phyloP scores from a whole-genome alignment of 1,140 invertebrate genomes.

The Drosophila suzukii region DNA sequence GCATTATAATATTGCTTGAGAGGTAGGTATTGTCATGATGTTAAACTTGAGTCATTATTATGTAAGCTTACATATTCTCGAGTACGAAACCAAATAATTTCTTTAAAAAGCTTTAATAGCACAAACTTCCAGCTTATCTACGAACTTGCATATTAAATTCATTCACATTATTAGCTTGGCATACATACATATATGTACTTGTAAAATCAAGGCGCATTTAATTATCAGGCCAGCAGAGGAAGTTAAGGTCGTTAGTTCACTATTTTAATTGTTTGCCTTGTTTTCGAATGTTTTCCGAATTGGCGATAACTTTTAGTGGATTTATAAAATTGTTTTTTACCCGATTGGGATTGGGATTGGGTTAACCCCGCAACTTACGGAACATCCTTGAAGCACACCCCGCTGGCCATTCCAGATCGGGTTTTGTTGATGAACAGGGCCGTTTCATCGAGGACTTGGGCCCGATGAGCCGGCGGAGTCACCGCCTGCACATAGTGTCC shows the following conservation, averaged over 20 bases:
- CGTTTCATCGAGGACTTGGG: slow-evolving; percentile 62
- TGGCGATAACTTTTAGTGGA: slow-evolving; percentile 27
- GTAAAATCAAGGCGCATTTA: slow-evolving; percentile 52
- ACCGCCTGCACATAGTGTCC: slow-evolving; percentile 61
- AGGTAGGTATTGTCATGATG: no score
- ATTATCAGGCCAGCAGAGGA: slow-evolving; percentile 73
- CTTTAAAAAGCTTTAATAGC: background rate
- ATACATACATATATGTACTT: slow-evolving; percentile 32
- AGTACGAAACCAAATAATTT: background rate
- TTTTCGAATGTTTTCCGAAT: slow-evolving; percentile 45
- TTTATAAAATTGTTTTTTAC: slow-evolving; percentile 12
- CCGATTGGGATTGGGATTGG: slow-evolving; percentile 1
- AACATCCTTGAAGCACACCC: slow-evolving; percentile 86
- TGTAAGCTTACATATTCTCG: background rate
- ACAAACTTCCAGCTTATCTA: background rate
- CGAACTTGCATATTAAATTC: slow-evolving; percentile 14
- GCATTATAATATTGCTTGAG: no score
- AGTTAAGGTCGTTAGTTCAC: slow-evolving; percentile 71
- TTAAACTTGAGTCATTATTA: no score
- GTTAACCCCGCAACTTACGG: slow-evolving; percentile 83
- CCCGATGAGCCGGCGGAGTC: slow-evolving; percentile 17
- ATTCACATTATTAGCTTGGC: slow-evolving; percentile 10
- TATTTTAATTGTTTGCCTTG: slow-evolving; percentile 48
- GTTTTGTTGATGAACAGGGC: slow-evolving; percentile 80
- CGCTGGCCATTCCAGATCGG: slow-evolving; percentile 77